These are phyloP conservation scores for Macroramphosus scolopax DNA, from an alignment of 2,797 vertebrate species.

Conservation along the genomic window DNA sequence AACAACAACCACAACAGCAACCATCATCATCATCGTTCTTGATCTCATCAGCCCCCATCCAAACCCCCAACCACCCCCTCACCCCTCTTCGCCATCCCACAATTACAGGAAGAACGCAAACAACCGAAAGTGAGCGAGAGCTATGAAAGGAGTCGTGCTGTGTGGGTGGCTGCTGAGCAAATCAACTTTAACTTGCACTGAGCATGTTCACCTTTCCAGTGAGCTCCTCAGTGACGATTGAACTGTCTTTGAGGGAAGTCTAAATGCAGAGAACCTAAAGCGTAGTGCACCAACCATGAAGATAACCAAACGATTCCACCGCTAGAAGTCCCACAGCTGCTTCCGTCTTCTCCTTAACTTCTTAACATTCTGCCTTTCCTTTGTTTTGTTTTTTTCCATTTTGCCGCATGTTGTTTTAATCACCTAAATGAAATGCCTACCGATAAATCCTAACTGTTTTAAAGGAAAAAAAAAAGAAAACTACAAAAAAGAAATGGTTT, in stretches of 20 bases:
- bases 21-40: slow-evolving; percentile 32
- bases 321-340: slow-evolving; percentile 81
- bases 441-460: slow-evolving; percentile 87
- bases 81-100: slow-evolving; percentile 49
- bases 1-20: slow-evolving; percentile 7
- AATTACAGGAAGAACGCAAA: slow-evolving; percentile 54
- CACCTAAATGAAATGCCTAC: slow-evolving; percentile 80
- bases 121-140: slow-evolving; percentile 44
- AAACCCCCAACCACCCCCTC: slow-evolving; percentile 8
- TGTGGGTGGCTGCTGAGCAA: slow-evolving; percentile 57
- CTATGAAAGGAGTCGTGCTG: slow-evolving; percentile 47
- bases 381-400: slow-evolving; percentile 22
- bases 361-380: slow-evolving; percentile 70
- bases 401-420: slow-evolving; percentile 79
- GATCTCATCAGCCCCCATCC: slow-evolving; percentile 48
- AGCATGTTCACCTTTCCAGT: slow-evolving; percentile 60
- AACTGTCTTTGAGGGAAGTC: slow-evolving; percentile 59
- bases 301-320: slow-evolving; percentile 59
- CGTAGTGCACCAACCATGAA: slow-evolving; percentile 76
- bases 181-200: slow-evolving; percentile 58
- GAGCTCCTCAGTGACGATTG: slow-evolving; percentile 57
- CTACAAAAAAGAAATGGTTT: slow-evolving; percentile 55
- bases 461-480: slow-evolving; percentile 58
- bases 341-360: slow-evolving; percentile 68
- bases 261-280: slow-evolving; percentile 60